These are phyloP conservation scores for Arbacia lixula DNA, from an alignment of 53 echinoderm and acorn worm genomes.

Conservation along the genomic window DNA sequence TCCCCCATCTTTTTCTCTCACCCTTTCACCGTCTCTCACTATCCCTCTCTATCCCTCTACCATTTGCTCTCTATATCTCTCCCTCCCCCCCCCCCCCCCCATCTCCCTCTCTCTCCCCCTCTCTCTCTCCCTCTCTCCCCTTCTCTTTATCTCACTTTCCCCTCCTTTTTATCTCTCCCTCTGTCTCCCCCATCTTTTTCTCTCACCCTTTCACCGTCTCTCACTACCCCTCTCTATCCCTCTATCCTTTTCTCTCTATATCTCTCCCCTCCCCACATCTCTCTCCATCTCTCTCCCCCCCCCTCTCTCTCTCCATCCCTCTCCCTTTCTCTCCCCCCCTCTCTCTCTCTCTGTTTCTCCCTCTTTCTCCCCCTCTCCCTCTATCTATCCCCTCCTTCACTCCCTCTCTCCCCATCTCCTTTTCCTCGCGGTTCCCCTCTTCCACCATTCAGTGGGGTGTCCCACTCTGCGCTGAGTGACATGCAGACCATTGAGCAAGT, in stretches of 20 bases:
- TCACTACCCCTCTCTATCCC: neutral
- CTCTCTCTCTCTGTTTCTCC: neutral
- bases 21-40: too few species aligned
- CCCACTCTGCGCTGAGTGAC: constrained; percentile 97
- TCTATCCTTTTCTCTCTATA: neutral
- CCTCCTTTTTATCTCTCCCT: too few species aligned
- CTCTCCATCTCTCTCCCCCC: neutral
- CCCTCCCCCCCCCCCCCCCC: too few species aligned
- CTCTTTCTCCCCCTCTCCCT: neutral
- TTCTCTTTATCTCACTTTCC: neutral
- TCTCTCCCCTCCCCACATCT: too few species aligned
- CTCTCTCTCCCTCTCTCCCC: neutral
- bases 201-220: neutral
- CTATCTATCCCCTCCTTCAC: neutral
- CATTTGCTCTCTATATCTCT: too few species aligned
- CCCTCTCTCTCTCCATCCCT: neutral
- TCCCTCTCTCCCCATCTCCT: neutral
- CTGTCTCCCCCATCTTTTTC: neutral
- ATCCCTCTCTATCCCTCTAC: too few species aligned
- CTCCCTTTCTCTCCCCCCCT: neutral
- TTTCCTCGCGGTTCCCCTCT: neutral
- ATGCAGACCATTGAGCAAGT: constrained; percentile 98
- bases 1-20: too few species aligned
- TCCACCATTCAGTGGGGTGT: constrained; percentile 89
- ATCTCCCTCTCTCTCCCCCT: neutral